Conservation (phyloP, 2,888 invertebrate genomes). For the Stictocephala bisonia region DNA sequence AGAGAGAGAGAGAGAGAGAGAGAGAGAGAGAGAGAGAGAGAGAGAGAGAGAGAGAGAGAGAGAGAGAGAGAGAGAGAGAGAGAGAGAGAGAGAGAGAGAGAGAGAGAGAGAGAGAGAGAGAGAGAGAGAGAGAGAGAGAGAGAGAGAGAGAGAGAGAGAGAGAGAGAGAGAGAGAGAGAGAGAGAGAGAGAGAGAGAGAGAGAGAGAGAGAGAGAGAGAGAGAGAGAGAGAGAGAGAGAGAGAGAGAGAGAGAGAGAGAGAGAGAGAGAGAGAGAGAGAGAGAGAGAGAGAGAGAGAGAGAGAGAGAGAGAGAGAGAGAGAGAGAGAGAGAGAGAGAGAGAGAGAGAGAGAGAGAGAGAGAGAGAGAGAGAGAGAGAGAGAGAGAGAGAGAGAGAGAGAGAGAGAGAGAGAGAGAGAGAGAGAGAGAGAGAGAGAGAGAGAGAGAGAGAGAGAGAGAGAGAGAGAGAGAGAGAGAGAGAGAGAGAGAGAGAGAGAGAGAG, state of each 20-base stretch:
- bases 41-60: slow-evolving; percentile 31
- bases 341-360: too few relatives aligned
- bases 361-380: too few relatives aligned
- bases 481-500: too few relatives aligned
- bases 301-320: slow-evolving; percentile 30
- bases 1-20: slow-evolving; percentile 45
- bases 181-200: slow-evolving; percentile 12
- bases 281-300: slow-evolving; percentile 51
- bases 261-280: slow-evolving; percentile 48
- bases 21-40: slow-evolving; percentile 1
- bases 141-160: neutral
- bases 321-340: too few relatives aligned
- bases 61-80: slow-evolving; percentile 1
- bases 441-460: too few relatives aligned
- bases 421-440: too few relatives aligned
- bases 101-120: slow-evolving; percentile 4
- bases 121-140: slow-evolving; percentile 5
- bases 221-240: slow-evolving; percentile 54
- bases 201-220: slow-evolving; percentile 55
- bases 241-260: slow-evolving; percentile 49
- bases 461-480: too few relatives aligned
- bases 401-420: too few relatives aligned
- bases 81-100: slow-evolving; percentile 3
- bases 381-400: too few relatives aligned
- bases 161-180: neutral